phyloP scores from a whole-genome alignment of 2,888 invertebrate species.

The Erynnis tages region DNA sequence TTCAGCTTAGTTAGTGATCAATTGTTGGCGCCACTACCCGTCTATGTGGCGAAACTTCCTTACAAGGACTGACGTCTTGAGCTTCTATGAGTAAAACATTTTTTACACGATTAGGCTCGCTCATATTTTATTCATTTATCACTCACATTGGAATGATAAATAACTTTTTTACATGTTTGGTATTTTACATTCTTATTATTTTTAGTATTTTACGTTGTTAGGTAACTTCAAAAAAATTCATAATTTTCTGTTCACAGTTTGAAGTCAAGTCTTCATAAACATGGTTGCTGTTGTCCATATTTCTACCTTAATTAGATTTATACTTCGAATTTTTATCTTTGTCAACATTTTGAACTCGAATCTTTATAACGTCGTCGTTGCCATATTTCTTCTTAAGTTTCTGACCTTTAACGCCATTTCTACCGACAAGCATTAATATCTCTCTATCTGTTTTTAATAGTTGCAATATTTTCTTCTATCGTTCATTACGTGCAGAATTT shows the following conservation, averaged over 20 bases:
- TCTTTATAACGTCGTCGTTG: too few relatives aligned
- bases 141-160: slow-evolving; percentile 6
- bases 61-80: slow-evolving; percentile 20
- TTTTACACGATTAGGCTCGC: slow-evolving; percentile 17
- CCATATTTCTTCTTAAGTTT: not conserved
- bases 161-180: not conserved
- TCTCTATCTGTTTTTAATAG: slow-evolving; percentile 4
- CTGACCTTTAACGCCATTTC: slow-evolving; percentile 1
- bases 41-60: slow-evolving; percentile 13
- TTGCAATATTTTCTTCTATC: slow-evolving; percentile 3
- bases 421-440: not conserved
- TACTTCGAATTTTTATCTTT: too few relatives aligned
- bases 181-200: not conserved
- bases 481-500: not conserved
- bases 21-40: slow-evolving; percentile 57
- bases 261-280: too few relatives aligned
- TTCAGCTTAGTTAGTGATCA: slow-evolving; percentile 41
- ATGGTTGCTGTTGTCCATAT: too few relatives aligned
- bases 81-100: slow-evolving; percentile 24
- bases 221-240: too few relatives aligned
- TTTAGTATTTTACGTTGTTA: too few relatives aligned
- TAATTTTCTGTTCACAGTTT: too few relatives aligned
- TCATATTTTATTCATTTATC: slow-evolving; percentile 24
- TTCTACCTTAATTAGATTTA: too few relatives aligned
- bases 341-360: too few relatives aligned